These are phyloP conservation scores for Ditylenchus weischeri DNA, from an alignment of 2,888 invertebrate species.

Conservation along the genomic window DNA sequence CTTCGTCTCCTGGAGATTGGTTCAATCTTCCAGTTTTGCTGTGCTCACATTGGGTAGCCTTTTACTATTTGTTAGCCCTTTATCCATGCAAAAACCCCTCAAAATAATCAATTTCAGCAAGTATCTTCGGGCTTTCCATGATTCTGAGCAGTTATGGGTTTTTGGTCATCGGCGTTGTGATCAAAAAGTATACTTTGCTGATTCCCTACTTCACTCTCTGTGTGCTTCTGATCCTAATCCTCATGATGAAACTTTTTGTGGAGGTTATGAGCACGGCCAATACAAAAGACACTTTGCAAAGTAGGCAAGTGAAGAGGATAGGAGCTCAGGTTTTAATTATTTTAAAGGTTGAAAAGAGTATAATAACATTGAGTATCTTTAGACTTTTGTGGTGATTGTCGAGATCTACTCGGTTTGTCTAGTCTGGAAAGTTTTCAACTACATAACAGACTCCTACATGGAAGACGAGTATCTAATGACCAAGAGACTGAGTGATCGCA, in stretches of 20 bases:
- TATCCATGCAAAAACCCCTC: not conserved
- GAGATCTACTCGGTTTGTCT: constrained; percentile 23
- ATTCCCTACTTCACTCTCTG: constrained; percentile 28
- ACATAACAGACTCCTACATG: constrained; percentile 27
- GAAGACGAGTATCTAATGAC: constrained; percentile 19
- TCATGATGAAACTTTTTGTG: constrained; percentile 23
- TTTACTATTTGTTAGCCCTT: too few species aligned
- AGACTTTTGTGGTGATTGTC: constrained; percentile 16
- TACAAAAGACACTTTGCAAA: constrained; percentile 9
- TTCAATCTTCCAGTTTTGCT: not conserved
- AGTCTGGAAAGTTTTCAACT: constrained; percentile 25
- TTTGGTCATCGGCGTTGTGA: constrained; percentile 21
- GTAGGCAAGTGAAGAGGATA: constrained; percentile 3
- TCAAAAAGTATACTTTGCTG: constrained; percentile 18
- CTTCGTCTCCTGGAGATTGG: constrained; percentile 14
- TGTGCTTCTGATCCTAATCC: constrained; percentile 19
- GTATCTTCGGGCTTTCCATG: constrained; percentile 17
- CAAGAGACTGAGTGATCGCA: constrained; percentile 17
- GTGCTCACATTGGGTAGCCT: constrained; percentile 9
- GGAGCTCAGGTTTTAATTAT: not conserved
- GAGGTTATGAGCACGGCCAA: constrained; percentile 18
- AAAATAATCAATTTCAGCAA: constrained; percentile 16
- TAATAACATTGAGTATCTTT: constrained; percentile 3
- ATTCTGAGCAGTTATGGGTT: constrained; percentile 24
- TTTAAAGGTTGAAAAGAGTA: not conserved